A percentile compares a stretch with the other conserved stretches of the same genome.
Evolutionary conservation across 2,113 vertebrate genomes (phyloP).

Genomic region (Spea multiplicata): DNA sequence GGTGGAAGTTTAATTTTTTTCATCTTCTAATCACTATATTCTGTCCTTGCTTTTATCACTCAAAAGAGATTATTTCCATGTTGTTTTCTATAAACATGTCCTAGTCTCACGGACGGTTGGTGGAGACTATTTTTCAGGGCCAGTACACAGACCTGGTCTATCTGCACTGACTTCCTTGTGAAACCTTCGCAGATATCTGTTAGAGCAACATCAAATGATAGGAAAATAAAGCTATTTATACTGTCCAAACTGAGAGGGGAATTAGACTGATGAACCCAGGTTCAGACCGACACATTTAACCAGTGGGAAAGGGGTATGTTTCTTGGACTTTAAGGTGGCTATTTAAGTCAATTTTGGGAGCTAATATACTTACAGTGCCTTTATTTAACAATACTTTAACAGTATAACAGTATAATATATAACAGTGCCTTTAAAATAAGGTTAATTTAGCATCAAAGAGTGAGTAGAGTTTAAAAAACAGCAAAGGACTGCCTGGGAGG

Average conservation of each 20-base stretch:
- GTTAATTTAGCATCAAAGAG: too few species aligned
- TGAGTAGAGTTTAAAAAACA: too few species aligned
- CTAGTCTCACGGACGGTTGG: constrained; percentile 25
- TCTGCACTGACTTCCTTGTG: background rate
- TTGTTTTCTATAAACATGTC: constrained; percentile 8
- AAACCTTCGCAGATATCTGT: constrained; percentile 23
- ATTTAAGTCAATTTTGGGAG: too few species aligned
- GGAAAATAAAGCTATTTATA: constrained; percentile 4
- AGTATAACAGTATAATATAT: too few species aligned
- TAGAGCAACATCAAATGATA: constrained; percentile 6
- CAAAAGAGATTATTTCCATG: background rate
- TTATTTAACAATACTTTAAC: too few species aligned
- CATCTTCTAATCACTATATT: background rate
- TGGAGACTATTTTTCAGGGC: background rate
- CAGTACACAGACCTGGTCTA: background rate
- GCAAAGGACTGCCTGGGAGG: too few species aligned
- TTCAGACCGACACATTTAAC: background rate
- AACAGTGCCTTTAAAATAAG: too few species aligned
- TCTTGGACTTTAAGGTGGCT: too few species aligned
- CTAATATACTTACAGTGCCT: too few species aligned
- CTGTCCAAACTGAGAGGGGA: background rate
- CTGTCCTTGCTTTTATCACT: constrained; percentile 22
- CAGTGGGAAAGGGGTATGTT: too few species aligned
- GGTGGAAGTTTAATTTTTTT: background rate
- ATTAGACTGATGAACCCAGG: background rate